Evolutionary conservation across 1,140 invertebrate species (phyloP).

Genomic region (Drosophila triauraria): DNA sequence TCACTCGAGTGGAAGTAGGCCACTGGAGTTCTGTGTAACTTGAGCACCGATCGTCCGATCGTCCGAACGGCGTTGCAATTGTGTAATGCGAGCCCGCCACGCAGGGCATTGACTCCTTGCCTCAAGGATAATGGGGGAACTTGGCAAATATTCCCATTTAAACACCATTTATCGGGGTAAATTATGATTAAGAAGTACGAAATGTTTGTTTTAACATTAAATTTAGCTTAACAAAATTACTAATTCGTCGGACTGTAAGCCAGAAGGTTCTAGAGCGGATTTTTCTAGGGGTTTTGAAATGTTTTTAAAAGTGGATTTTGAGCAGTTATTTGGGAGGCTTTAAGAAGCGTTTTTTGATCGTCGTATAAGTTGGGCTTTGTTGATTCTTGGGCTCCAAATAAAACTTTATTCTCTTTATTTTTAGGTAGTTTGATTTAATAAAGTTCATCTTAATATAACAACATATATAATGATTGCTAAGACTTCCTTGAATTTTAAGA

Average conservation of each 20-base stretch:
- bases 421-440: too few relatives aligned
- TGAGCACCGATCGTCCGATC: slow-evolving; percentile 33
- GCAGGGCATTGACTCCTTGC: slow-evolving; percentile 70
- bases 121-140: slow-evolving; percentile 71
- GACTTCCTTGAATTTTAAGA: neutral
- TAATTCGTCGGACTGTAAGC: too few relatives aligned
- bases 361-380: too few relatives aligned
- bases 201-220: neutral
- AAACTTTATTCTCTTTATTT: too few relatives aligned
- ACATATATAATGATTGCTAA: neutral
- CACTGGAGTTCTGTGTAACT: slow-evolving; percentile 78
- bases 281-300: too few relatives aligned
- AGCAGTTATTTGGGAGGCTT: too few relatives aligned
- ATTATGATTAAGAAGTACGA: neutral
- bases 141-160: neutral
- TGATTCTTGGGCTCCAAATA: too few relatives aligned
- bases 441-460: too few relatives aligned
- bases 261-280: too few relatives aligned
- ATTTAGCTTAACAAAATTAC: too few relatives aligned
- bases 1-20: slow-evolving; percentile 81
- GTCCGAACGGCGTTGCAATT: slow-evolving; percentile 58
- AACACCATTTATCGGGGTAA: neutral
- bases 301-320: too few relatives aligned
- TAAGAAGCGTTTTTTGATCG: too few relatives aligned
- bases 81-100: slow-evolving; percentile 66